Evolutionary conservation across 2,113 vertebrate genomes (phyloP), one percentile per base, ranked within the genome.

Genomic region (Platycercus adscitus): DNA sequence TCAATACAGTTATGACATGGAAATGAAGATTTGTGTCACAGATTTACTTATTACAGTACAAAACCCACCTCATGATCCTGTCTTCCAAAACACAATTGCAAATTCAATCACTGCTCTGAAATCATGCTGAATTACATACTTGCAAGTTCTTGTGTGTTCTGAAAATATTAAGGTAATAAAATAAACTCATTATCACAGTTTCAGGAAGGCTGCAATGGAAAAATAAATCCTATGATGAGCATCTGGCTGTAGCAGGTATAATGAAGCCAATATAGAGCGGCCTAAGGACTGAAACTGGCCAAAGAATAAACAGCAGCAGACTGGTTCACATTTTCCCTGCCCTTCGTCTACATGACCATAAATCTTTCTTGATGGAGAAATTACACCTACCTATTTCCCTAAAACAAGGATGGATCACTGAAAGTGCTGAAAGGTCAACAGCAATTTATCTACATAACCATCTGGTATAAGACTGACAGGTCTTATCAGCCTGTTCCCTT

Each of bases 311-410:
- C 23, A 96, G 66, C 37, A 91, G 64, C 39, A 80, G 65, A 82
- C 28, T 24, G 16, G 29, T 80, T 92, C 75, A 61, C 78, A 89
- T 89, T 93, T 88, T 75, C 89, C 70, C 72, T 93, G 81, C 47
- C 69, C 63, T 50, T 61, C 7, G 3, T 73, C 46, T 84, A 31
- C 1, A 2, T 53, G 55, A 68, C 80, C 89, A 91, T 84, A 89
- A 85, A 89, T 85, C 84, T 96, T 96, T 60, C 72, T 70, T 79
- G 91, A 94, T 91, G 90, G 63, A 95, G 46, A 96, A 89, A 95
- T 79, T 69, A 69, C 39, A 91, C 35, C 41, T 55, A 75, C 64
- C n/a, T 47, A 43, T 93, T 94, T 88, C 68, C 76, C 75, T 61
- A 75, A 82, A 87, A 94, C 65, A 81, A 95, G 50, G 63, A 81